Base-by-base conservation (phyloP, 2,888 invertebrate species). In the Lasioglossum morio region DNA sequence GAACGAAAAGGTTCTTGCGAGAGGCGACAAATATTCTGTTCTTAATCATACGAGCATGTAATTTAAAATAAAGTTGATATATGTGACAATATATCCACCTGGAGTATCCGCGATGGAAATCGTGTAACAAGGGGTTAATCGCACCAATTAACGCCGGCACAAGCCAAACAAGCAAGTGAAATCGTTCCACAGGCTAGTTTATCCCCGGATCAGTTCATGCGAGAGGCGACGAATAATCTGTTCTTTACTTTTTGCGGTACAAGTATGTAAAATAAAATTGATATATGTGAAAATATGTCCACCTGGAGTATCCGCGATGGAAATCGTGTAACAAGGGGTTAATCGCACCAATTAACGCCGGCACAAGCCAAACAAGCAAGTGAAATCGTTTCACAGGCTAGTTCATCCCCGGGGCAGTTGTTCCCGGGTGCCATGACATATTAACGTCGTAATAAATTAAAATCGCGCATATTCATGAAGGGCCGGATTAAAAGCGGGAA, bases 361-460 rank as follows among this genome's bases (percentile, higher is more conserved):
- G 12, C 27, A n/a, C 27, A 5, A 27, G 27, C 60, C 60, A 14
- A 27, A 14, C 27, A 60, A 60, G 14, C 3, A 27, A 27, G 27
- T 60, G 5, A 60, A 60, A 60, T 27, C 27, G n/a, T 14, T 4
- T 4, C 4, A 12, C 4, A 27, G 27, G 12, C 60, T 4, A 23
- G n/a, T n/a, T n/a, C 10, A n/a, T 53, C 30, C 34, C 69, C 23
- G 12, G 1, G 37, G 10, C 19, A 23, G 37, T 69, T 37, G 37
- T 23, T 23, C 37, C 37, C 34, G 19, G 8, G 30, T 23, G 37
- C 12, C 12, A 23, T 37, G 23, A 34, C 69, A n/a, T 37, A 69
- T 69, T 69, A 69, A 69, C 34, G 37, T 37, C 69, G 69, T 37
- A 10, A 69, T 69, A 37, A 69, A 37, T 69, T 69, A 40, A 69